Base-by-base conservation (phyloP, 2,888 invertebrate genomes). In the Eurytoma adleriae region DNA sequence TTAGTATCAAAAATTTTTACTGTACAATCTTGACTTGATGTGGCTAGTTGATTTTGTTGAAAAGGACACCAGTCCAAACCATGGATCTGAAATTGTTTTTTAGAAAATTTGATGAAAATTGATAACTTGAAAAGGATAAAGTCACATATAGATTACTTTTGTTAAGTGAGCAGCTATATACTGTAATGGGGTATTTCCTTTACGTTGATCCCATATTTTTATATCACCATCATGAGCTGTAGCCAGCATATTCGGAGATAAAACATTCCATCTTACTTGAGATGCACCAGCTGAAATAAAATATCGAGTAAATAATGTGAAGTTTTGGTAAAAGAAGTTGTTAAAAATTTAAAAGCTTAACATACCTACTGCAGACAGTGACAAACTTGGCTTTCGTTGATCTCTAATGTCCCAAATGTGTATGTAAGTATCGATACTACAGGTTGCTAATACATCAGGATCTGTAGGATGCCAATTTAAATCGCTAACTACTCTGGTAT, bases 191-290 rank as follows among this genome's bases (percentile, higher is more conserved):
- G 95, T 93, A 69, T 95, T 94, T 82, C 95, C 94, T 92, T 98
- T 98, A 83, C 98, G 93, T 85, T 96, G 96, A 90, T 99, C 99
- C 98, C 98, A 99, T 84, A 99, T 94, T 90, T 98, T 95, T 3
- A 99, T 94, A 91, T 98, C 98, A 2, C 98, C 98, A 89, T 98
- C 98, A 90, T 99, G 98, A 4, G 98, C 96, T 64, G 98, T 98
- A 1, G 98, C 98, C 83, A 99, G 92, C 83, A 97, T 92, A 89
- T 98, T 93, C 0, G 95, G 93, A 1, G 96, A 95, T 70, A 97
- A 93, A 86, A 96, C 95, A 90, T 98, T 98, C 96, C 98, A 99
- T 86, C 97, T 95, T 0, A 98, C 98, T 92, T 98, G 98, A 1
- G 97, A 96, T 3, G 98, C 97, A 85, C 97, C 96, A 87, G 96